Evolutionary conservation across 2,888 invertebrate species (phyloP).

Genomic region (Lasioglossum leucozonium): DNA sequence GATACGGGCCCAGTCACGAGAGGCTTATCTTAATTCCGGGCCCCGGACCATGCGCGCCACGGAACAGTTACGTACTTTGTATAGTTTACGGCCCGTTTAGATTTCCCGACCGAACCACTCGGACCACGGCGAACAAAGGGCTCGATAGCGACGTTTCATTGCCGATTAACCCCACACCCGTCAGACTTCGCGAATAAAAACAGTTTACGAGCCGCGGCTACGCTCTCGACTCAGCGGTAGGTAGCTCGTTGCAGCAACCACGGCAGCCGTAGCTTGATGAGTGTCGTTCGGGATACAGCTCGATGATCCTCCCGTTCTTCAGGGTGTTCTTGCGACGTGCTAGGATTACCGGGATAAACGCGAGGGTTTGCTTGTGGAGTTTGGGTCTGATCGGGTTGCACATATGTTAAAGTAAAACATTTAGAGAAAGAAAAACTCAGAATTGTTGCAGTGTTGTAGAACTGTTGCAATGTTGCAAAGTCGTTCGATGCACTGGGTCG

Average conservation of each 20-base stretch:
- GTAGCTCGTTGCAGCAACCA: not conserved
- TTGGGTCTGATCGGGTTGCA: too few species aligned
- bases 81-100: constrained; percentile 61
- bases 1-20: constrained; percentile 51
- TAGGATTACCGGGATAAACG: not conserved
- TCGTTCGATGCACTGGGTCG: too few species aligned
- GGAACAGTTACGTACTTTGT: constrained; percentile 58
- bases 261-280: not conserved
- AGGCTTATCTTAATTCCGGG: constrained; percentile 63
- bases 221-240: not conserved
- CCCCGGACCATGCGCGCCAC: constrained; percentile 21
- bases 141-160: constrained; percentile 49
- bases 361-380: not conserved
- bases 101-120: constrained; percentile 34
- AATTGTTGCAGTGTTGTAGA: too few species aligned
- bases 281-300: not conserved
- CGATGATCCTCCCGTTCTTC: not conserved
- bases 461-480: too few species aligned
- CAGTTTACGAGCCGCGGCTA: constrained; percentile 31
- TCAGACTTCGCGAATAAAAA: constrained; percentile 40
- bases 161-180: constrained; percentile 46
- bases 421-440: too few species aligned
- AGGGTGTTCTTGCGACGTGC: not conserved
- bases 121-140: constrained; percentile 41
- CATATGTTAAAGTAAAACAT: too few species aligned